Evolutionary conservation across 1,140 invertebrate species (phyloP).

Genomic region (Penaeus chinensis): DNA sequence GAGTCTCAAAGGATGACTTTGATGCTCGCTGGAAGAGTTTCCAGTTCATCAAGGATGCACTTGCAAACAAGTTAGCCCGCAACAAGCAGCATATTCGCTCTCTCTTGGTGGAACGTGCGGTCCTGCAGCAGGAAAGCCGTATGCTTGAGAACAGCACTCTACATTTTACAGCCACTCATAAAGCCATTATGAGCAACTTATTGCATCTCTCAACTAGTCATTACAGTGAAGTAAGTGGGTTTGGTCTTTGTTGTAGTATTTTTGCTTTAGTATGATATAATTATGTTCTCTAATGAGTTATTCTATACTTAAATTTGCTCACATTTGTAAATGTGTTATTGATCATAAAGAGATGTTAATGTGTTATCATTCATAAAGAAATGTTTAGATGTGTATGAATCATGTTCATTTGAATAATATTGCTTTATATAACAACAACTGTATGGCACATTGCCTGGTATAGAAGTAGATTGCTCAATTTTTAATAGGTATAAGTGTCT

Average conservation of each 20-base stretch:
- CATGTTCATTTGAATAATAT: too few relatives aligned
- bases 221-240: constrained; percentile 75
- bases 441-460: too few relatives aligned
- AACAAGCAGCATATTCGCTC: constrained; percentile 75
- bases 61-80: constrained; percentile 74
- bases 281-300: not conserved
- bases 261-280: constrained; percentile 31
- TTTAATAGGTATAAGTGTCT: too few relatives aligned
- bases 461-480: too few relatives aligned
- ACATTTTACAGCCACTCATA: constrained; percentile 73
- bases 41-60: constrained; percentile 72
- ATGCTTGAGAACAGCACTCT: constrained; percentile 67
- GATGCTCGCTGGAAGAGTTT: constrained; percentile 70
- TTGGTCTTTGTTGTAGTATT: not conserved
- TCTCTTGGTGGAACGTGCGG: constrained; percentile 76
- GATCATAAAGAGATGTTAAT: too few relatives aligned
- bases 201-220: constrained; percentile 76
- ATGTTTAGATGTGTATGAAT: too few relatives aligned
- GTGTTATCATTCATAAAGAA: too few relatives aligned
- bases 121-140: constrained; percentile 78
- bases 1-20: constrained; percentile 58
- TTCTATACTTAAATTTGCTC: too few relatives aligned
- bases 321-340: too few relatives aligned
- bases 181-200: constrained; percentile 75
- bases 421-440: too few relatives aligned